Conservation (phyloP, 2,113 vertebrate species). For the Anhinga anhinga region DNA sequence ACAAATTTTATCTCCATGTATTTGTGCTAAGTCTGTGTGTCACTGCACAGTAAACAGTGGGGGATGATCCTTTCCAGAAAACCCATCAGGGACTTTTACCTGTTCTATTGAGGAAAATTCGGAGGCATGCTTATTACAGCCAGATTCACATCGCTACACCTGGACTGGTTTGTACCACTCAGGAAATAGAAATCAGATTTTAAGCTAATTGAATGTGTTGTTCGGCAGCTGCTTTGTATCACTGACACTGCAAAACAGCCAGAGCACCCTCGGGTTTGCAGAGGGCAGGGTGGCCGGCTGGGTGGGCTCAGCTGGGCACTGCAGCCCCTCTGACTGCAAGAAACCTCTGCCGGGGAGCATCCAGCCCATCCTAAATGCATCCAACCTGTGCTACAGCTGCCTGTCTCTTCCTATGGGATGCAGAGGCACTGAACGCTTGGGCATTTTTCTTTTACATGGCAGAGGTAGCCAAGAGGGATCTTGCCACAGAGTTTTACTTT, state of each 20-base stretch:
- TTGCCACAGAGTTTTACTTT: not conserved
- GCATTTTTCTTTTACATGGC: fast-evolving
- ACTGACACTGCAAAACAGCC: not conserved
- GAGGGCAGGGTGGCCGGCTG: not conserved
- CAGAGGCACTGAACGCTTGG: fast-evolving
- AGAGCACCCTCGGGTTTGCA: not conserved
- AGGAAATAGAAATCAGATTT: not conserved
- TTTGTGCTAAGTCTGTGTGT: not conserved
- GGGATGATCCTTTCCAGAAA: not conserved
- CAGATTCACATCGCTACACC: not conserved
- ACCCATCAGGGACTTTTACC: not conserved
- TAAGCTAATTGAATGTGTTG: not conserved
- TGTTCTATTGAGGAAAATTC: not conserved
- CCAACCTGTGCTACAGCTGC: not conserved
- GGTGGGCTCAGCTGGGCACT: not conserved
- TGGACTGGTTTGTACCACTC: not conserved
- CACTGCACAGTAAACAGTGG: fast-evolving
- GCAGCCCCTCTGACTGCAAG: not conserved
- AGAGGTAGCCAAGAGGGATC: not conserved
- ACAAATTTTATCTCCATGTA: fast-evolving
- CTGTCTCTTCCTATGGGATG: fast-evolving
- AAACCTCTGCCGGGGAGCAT: not conserved
- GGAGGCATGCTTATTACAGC: not conserved
- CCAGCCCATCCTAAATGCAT: fast-evolving
- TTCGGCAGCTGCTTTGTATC: not conserved